A percentile compares a stretch with the other conserved stretches of the same genome.
phyloP scores from a whole-genome alignment of 2,888 invertebrate genomes.

The Phengaris arion region DNA sequence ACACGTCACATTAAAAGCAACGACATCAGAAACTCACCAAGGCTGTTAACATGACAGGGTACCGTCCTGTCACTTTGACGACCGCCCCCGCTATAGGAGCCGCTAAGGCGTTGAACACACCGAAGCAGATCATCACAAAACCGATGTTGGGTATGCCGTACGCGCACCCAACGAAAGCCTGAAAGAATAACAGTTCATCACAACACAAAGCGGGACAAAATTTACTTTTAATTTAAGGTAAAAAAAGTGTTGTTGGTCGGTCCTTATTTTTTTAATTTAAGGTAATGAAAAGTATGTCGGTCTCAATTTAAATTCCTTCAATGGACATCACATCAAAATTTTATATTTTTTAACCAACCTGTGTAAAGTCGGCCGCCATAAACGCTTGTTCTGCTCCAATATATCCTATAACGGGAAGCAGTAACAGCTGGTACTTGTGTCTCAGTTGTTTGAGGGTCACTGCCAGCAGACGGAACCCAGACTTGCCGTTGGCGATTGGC shows the following conservation, averaged over 20 bases:
- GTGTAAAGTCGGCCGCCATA: constrained; percentile 90
- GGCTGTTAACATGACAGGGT: constrained; percentile 87
- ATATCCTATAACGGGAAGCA: constrained; percentile 94
- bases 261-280: no score
- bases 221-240: no score
- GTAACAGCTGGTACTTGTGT: constrained; percentile 88
- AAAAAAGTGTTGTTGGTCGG: no score
- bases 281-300: no score
- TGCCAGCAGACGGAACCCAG: constrained; percentile 83
- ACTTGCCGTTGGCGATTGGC: constrained; percentile 80
- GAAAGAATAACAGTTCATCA: constrained; percentile 34
- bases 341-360: constrained; percentile 62
- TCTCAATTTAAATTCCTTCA: no score
- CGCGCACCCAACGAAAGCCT: constrained; percentile 92
- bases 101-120: constrained; percentile 91
- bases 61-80: constrained; percentile 88
- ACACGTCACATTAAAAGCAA: no score
- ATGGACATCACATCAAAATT: not conserved
- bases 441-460: constrained; percentile 88
- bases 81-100: constrained; percentile 89
- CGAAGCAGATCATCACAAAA: constrained; percentile 96
- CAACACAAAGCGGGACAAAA: no score
- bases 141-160: constrained; percentile 95
- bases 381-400: constrained; percentile 97
- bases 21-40: constrained; percentile 51